phyloP scores from a whole-genome alignment of 2,888 invertebrate species.

The Hypomecis punctinalis region DNA sequence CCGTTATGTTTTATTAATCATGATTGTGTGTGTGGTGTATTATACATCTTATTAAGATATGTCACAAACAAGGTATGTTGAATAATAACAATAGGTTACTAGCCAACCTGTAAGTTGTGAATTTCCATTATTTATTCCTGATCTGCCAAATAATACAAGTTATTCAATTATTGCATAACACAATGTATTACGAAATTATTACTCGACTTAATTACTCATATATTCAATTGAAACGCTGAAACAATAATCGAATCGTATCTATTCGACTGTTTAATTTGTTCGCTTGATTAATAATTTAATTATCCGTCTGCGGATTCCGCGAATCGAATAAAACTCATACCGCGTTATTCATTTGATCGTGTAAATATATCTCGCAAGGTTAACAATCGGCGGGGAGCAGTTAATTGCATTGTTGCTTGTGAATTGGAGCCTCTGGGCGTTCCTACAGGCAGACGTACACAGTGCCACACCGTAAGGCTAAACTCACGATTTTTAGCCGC shows the following conservation, averaged over 20 bases:
- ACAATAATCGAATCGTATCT: slow-evolving; percentile 2
- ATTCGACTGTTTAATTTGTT: slow-evolving; percentile 12
- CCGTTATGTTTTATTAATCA: too few species aligned
- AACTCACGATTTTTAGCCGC: too few species aligned
- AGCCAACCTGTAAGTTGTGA: too few species aligned
- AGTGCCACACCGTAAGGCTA: too few species aligned
- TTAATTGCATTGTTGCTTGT: slow-evolving; percentile 32
- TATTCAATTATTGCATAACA: too few species aligned
- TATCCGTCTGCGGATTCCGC: not conserved
- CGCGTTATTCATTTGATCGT: slow-evolving; percentile 15
- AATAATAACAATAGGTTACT: too few species aligned
- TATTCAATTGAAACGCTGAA: slow-evolving; percentile 1
- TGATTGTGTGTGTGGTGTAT: too few species aligned
- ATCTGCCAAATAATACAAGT: too few species aligned
- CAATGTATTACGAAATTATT: too few species aligned
- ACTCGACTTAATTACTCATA: not conserved
- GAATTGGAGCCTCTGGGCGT: slow-evolving; percentile 33
- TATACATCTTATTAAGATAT: too few species aligned
- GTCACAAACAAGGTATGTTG: too few species aligned
- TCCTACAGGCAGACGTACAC: slow-evolving; percentile 7
- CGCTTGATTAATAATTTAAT: slow-evolving; percentile 11
- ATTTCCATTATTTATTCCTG: too few species aligned
- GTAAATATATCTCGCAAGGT: slow-evolving; percentile 15
- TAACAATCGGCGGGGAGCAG: slow-evolving; percentile 18
- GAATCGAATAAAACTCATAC: slow-evolving; percentile 20